Evolutionary conservation across 1,140 invertebrate genomes (phyloP).

Genomic region (Drosophila varians): DNA sequence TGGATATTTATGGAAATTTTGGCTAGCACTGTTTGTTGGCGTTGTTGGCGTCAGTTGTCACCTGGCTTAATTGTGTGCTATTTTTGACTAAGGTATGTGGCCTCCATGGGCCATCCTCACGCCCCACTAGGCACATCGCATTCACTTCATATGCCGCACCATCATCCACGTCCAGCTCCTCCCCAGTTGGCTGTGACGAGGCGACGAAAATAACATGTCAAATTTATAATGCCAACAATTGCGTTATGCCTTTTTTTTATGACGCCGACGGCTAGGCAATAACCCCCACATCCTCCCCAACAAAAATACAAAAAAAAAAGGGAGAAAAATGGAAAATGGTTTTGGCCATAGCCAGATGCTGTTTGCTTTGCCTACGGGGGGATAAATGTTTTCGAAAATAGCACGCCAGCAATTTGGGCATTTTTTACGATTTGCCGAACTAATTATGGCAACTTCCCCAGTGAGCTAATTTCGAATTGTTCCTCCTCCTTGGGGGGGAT

Average conservation of each 20-base stretch:
- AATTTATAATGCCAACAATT: conserved; percentile 79
- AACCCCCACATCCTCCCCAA: too few relatives aligned
- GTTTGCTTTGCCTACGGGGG: background rate
- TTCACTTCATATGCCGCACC: conserved; percentile 52
- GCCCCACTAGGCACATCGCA: conserved; percentile 33
- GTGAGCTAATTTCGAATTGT: conserved; percentile 32
- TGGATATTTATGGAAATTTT: conserved; percentile 3
- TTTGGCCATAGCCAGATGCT: conserved; percentile 34
- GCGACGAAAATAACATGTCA: conserved; percentile 80
- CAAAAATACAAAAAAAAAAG: conserved; percentile 18
- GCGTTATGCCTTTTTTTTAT: conserved; percentile 54
- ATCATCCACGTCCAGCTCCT: background rate
- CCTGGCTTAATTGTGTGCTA: background rate
- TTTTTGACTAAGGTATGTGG: background rate
- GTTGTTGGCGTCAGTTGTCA: conserved; percentile 3
- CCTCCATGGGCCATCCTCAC: conserved; percentile 12
- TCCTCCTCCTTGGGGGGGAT: too few relatives aligned
- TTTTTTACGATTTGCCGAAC: conserved; percentile 68
- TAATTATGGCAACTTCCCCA: conserved; percentile 55
- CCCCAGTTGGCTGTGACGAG: conserved; percentile 57
- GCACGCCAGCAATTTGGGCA: conserved; percentile 31
- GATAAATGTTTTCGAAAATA: conserved; percentile 59
- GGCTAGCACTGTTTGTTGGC: background rate
- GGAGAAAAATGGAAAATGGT: conserved; percentile 19
- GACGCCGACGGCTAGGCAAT: conserved; percentile 47